A percentile compares a stretch with the other conserved stretches of the same genome.
These are phyloP conservation scores for Drosophila seclusa DNA, from an alignment of 2,888 invertebrate species.

Conservation along the genomic window DNA sequence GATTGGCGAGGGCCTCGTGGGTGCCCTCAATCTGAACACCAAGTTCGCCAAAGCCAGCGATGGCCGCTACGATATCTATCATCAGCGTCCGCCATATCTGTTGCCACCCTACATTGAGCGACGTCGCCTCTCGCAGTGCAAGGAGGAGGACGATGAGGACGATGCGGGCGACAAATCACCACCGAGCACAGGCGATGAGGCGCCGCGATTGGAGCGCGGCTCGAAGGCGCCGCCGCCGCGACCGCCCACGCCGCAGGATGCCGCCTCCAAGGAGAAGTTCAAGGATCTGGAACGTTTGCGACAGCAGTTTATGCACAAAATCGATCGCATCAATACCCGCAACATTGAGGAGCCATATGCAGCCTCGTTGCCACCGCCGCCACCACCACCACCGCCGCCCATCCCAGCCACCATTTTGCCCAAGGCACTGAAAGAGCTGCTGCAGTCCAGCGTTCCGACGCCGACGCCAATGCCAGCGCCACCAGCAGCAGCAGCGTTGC, in stretches of 20 bases:
- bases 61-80: slow-evolving; percentile 69
- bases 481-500: neutral
- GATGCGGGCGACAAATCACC: slow-evolving; percentile 75
- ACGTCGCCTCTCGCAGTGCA: slow-evolving; percentile 91
- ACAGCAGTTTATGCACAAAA: slow-evolving; percentile 84
- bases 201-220: slow-evolving; percentile 46
- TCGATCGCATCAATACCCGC: slow-evolving; percentile 83
- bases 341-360: slow-evolving; percentile 79
- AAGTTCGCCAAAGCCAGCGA: slow-evolving; percentile 64
- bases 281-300: slow-evolving; percentile 82
- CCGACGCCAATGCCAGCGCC: slow-evolving; percentile 4
- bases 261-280: slow-evolving; percentile 81
- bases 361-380: slow-evolving; percentile 69
- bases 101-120: slow-evolving; percentile 87
- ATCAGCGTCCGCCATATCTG: slow-evolving; percentile 76
- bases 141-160: slow-evolving; percentile 93
- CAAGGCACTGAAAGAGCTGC: slow-evolving; percentile 79
- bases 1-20: slow-evolving; percentile 35
- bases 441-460: slow-evolving; percentile 65
- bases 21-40: slow-evolving; percentile 44
- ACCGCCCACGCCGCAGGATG: slow-evolving; percentile 77
- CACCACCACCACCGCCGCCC: slow-evolving; percentile 79
- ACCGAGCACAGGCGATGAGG: slow-evolving; percentile 52
- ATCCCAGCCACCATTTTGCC: slow-evolving; percentile 83
- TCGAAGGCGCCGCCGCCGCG: slow-evolving; percentile 79